Base-by-base conservation (phyloP, 30 jellyfish, hydroid and myxozoan species). In the Aurelia sp. region DNA sequence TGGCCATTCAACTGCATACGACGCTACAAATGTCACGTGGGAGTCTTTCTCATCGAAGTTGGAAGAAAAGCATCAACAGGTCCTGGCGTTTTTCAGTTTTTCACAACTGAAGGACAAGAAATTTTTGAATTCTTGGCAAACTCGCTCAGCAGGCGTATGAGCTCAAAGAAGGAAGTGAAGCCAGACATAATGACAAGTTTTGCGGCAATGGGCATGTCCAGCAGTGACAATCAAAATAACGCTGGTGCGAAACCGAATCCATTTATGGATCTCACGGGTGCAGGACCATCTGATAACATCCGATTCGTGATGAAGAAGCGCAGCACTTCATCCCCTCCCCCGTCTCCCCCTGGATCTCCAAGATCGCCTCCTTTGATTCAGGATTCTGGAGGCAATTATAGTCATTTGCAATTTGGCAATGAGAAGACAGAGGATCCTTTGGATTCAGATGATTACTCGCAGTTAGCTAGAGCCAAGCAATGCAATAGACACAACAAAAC, bases 51-150 rank as follows among this genome's bases (percentile, higher is more conserved):
- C 40, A 67, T 93, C 17, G 98, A 93, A 47, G 98, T 93, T 12
- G 98, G 98, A 8, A 88, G 97, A 35, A 93, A 93, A 67, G 97
- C 98, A 6, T 87, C 92, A 35, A 86, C 98, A 15, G 98, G 98
- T 10, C 97, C 89, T 53, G 98, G 98, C 0, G 85, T 35, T n/a
- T 88, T 93, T 80, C 86, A 95, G 64, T 92, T 92, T 64, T 66
- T 50, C 50, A 92, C 98, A 4, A 84, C 57, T 13, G 89, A 85
- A 24, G 88, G 95, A 13, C 85, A 81, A 38, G 95, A 93, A 13
- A 89, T 93, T 16, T 93, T 88, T 74, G 98, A 88, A 62, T 41
- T 63, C 64, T 75, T 93, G 50, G 97, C 85, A 30, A 88, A 69
- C 12, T 79, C 97, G 0, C 94, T 93, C 35, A 78, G 87, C 17